Base-by-base conservation (phyloP, 2,888 invertebrate genomes). In the Drosophila sordidula region DNA sequence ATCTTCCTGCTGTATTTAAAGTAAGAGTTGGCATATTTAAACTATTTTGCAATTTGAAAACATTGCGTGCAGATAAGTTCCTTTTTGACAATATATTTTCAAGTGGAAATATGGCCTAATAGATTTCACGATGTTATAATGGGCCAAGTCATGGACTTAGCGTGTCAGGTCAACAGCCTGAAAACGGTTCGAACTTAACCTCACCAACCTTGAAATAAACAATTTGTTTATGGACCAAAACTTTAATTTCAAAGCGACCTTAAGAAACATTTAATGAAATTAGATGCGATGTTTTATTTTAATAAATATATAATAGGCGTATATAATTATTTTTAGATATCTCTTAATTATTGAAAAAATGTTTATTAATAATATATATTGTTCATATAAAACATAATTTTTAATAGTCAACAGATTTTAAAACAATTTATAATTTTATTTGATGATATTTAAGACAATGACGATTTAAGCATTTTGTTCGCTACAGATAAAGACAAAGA, bases 71-170 rank as follows among this genome's bases (percentile, higher is more conserved):
- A 3, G 16, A 38, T 18, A 56, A 29, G 22, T 57, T 29, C 12
- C 8, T 9, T 9, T 16, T 57, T 34, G 11, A 14, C 16, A 38
- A 8, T 4, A 38, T 38, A 29, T 12, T 39, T 12, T 1, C 6
- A 58, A 36, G 57, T 58, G 58, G 32, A 22, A 26, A 18, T 18
- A 4, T 29, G 3, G 11, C 14, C 26, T 36, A 59, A 59, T 59
- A 36, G 44, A 26, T 59, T 36, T 34, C 59, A 44, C 26, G 34
- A 36, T 11, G 44, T 18, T 9, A 5, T 44, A 58, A 44, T 59
- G 9, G 18, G 34, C 26, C 25, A 41, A 34, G 34, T 36, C 26
- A 36, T 25, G 42, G 42, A 42, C 42, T 14, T 2, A 12, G 34
- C 6, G 16, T n/a, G 26, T 12, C 41, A 29, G 36, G 42, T 59